Conservation (phyloP, 2,888 invertebrate species). For the Drosophila neonasuta region DNA sequence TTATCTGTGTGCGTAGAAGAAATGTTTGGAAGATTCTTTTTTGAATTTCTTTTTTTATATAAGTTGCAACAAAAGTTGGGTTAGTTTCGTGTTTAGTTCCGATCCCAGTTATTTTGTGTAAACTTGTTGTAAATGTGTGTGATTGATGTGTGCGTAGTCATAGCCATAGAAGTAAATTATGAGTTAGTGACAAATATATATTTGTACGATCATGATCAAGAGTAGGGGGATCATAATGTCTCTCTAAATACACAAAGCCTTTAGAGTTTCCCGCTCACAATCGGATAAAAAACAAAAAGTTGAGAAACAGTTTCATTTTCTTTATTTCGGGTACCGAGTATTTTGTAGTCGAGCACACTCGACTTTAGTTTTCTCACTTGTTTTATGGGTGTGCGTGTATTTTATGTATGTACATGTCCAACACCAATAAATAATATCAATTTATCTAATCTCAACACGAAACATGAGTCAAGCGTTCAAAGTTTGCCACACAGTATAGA, state of each 20-base stretch:
- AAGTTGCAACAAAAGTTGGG: conserved; percentile 14
- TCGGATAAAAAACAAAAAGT: no score
- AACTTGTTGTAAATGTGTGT: neutral
- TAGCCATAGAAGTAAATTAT: neutral
- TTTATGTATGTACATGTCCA: conserved; percentile 26
- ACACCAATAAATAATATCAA: conserved; percentile 26
- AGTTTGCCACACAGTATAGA: conserved; percentile 9
- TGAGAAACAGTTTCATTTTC: neutral
- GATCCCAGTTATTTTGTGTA: conserved; percentile 12
- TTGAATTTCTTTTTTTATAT: conserved; percentile 22
- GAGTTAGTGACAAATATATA: neutral
- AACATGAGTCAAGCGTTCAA: conserved; percentile 42
- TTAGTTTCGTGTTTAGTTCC: conserved; percentile 44
- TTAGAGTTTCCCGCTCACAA: no score
- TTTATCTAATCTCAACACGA: conserved; percentile 48
- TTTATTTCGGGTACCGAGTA: neutral
- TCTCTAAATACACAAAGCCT: no score
- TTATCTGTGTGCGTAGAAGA: conserved; percentile 74
- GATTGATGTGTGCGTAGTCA: conserved; percentile 2
- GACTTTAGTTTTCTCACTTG: neutral
- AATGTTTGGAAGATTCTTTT: conserved; percentile 43
- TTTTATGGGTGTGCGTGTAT: conserved; percentile 13
- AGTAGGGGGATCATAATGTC: no score
- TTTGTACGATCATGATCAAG: no score
- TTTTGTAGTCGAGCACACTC: neutral